Conservation (phyloP, 2,113 vertebrate species). For the Cepphus grylle region DNA sequence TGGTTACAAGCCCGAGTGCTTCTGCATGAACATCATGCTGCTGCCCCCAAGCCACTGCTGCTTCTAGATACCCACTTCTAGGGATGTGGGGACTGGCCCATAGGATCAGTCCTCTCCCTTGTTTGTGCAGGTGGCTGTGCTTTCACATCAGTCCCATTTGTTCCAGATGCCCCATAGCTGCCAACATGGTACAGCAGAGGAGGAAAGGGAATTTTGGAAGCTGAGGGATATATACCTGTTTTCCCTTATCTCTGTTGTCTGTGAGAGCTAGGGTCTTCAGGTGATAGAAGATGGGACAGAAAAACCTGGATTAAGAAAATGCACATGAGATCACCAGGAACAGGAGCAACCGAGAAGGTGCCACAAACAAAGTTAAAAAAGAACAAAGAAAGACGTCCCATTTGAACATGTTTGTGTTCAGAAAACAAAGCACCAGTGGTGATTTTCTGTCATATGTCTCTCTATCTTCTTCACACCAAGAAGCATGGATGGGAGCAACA, state of each 20-base stretch:
- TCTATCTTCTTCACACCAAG: neutral
- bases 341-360: accelerated
- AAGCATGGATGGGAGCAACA: neutral
- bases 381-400: neutral
- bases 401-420: neutral
- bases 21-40: neutral
- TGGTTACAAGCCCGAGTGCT: neutral
- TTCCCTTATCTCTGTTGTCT: neutral
- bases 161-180: neutral
- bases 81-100: neutral
- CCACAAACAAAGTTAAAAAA: neutral
- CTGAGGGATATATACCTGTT: neutral
- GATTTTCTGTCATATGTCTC: neutral
- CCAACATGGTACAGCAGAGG: neutral
- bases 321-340: neutral
- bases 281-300: neutral
- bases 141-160: neutral
- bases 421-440: neutral
- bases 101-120: neutral
- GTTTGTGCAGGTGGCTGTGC: neutral
- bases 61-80: neutral
- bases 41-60: neutral
- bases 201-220: neutral
- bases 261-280: neutral
- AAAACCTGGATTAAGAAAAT: neutral